phyloP scores from a whole-genome alignment of 1,140 invertebrate species.

The Drosophila miranda region DNA sequence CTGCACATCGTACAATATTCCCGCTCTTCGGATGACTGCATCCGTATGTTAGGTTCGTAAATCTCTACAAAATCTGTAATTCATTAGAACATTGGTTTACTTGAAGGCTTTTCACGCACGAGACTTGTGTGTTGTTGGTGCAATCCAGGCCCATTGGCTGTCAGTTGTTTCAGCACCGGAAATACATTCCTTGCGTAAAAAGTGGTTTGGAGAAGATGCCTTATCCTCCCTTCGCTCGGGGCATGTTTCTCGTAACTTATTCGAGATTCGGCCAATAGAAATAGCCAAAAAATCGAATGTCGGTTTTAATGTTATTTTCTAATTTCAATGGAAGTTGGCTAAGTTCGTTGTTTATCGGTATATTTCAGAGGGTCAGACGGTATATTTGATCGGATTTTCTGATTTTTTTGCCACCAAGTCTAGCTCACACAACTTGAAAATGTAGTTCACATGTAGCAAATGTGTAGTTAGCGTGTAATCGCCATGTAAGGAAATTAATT shows the following conservation, averaged over 20 bases:
- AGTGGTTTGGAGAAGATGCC: slow-evolving; percentile 63
- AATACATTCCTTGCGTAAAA: slow-evolving; percentile 23
- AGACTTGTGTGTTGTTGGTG: slow-evolving; percentile 15
- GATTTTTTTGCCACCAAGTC: too few species aligned
- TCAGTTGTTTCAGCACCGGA: slow-evolving; percentile 61
- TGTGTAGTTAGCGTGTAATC: too few species aligned
- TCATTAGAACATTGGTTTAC: neutral
- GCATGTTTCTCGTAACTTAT: slow-evolving; percentile 42
- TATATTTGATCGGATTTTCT: too few species aligned
- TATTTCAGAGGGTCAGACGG: too few species aligned
- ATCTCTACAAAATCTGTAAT: neutral
- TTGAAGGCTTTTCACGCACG: slow-evolving; percentile 88
- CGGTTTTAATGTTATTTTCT: too few species aligned
- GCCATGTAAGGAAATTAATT: too few species aligned
- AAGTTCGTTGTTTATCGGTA: too few species aligned
- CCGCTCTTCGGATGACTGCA: slow-evolving; percentile 93
- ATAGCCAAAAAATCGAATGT: too few species aligned
- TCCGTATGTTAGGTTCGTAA: slow-evolving; percentile 87
- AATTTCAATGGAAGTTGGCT: too few species aligned
- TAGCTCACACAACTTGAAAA: too few species aligned
- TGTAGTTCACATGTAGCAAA: too few species aligned
- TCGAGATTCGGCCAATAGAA: too few species aligned
- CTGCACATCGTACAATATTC: slow-evolving; percentile 89
- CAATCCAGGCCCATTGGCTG: neutral
- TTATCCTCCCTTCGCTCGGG: slow-evolving; percentile 47